Conservation (phyloP, 2,888 invertebrate species). For the Caenorhabditis zanzibari region DNA sequence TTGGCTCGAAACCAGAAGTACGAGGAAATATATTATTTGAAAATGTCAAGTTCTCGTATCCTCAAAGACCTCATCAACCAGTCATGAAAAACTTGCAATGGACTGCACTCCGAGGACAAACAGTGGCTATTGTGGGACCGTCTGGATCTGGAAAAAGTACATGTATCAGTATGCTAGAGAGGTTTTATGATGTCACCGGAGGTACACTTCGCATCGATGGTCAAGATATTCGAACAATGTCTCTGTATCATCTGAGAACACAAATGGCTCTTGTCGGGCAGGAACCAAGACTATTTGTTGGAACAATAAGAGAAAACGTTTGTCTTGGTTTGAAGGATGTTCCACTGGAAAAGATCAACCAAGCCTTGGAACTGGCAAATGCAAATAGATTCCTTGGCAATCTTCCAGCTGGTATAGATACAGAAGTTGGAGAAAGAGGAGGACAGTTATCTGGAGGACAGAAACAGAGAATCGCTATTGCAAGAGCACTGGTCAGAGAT, state of each 20-base stretch:
- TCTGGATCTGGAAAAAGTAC: constrained; percentile 95
- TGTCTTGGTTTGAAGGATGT: constrained; percentile 88
- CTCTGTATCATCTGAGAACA: constrained; percentile 88
- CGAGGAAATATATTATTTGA: constrained; percentile 83
- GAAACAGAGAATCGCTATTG: constrained; percentile 93
- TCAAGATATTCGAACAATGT: constrained; percentile 87
- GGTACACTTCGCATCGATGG: constrained; percentile 86
- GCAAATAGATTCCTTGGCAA: constrained; percentile 71
- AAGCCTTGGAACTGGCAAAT: constrained; percentile 75
- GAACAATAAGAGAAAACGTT: constrained; percentile 89
- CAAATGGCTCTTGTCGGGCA: constrained; percentile 94
- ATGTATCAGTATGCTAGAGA: constrained; percentile 89
- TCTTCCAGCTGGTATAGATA: constrained; percentile 85
- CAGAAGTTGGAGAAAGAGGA: constrained; percentile 89
- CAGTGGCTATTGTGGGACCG: constrained; percentile 86
- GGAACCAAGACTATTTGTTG: constrained; percentile 91
- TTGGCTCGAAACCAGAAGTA: constrained; percentile 70
- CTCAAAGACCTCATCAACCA: constrained; percentile 79
- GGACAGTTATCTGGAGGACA: constrained; percentile 91
- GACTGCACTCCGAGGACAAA: constrained; percentile 82
- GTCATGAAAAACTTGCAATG: constrained; percentile 83
- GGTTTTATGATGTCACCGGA: constrained; percentile 90
- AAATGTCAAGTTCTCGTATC: constrained; percentile 84
- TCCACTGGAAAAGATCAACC: constrained; percentile 70
- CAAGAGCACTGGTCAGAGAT: constrained; percentile 83